Percentiles rank a stretch among this genome's conserved stretches.
These are phyloP conservation scores for Diplolepis rosae DNA, from an alignment of 2,888 invertebrate genomes.

Conservation along the genomic window DNA sequence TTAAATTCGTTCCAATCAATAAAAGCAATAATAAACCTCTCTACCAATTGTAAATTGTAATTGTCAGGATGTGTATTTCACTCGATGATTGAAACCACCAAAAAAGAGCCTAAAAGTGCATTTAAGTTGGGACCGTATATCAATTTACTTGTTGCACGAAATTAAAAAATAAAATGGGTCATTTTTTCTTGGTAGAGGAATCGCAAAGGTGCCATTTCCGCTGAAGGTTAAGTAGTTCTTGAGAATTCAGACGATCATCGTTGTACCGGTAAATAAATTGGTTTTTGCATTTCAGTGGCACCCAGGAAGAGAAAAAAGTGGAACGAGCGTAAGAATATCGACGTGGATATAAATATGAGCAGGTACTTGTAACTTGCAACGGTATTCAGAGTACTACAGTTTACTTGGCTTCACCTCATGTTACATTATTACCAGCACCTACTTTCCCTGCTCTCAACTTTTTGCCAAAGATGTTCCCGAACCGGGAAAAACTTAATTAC, in stretches of 20 bases:
- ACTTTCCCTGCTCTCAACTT: slow-evolving; percentile 20
- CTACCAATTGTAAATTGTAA: not conserved
- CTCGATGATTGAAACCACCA: not conserved
- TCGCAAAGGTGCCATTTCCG: slow-evolving; percentile 24
- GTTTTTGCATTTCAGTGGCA: slow-evolving; percentile 10
- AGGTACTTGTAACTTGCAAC: slow-evolving; percentile 12
- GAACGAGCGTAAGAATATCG: slow-evolving; percentile 19
- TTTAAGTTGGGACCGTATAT: not conserved
- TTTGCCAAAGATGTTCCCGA: slow-evolving; percentile 13
- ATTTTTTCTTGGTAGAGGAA: not conserved
- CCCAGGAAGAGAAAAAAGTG: slow-evolving; percentile 23
- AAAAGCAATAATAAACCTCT: not conserved
- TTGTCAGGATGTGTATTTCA: not conserved
- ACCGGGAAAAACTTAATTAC: not conserved
- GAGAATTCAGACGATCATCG: slow-evolving; percentile 15
- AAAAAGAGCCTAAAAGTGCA: slow-evolving; percentile 22
- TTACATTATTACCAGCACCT: slow-evolving; percentile 28
- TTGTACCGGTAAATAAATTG: slow-evolving; percentile 27
- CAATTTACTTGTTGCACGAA: not conserved
- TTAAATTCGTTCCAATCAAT: not conserved
- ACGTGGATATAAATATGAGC: not conserved
- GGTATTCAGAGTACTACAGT: slow-evolving; percentile 14
- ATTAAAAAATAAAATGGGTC: slow-evolving; percentile 27
- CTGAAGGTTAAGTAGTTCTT: not conserved
- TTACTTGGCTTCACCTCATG: not conserved